Percentiles rank a stretch among this genome's conserved stretches.
phyloP scores from a whole-genome alignment of 2,888 invertebrate genomes.

The Epinotia bilunana region DNA sequence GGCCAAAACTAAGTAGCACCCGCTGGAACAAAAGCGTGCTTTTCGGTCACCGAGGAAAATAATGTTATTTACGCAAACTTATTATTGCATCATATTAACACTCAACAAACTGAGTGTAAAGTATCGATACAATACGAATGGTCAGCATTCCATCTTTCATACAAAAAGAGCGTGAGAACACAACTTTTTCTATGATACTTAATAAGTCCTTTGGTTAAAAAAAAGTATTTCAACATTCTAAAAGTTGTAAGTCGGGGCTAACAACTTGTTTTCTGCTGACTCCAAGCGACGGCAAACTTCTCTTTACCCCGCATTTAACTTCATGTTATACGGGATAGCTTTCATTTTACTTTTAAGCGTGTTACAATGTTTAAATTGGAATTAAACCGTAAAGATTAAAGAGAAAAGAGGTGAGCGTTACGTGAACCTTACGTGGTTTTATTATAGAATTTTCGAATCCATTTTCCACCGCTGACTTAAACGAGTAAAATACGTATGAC shows the following conservation, averaged over 20 bases:
- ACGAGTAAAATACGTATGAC: too few species aligned
- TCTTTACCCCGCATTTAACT: slow-evolving; percentile 41
- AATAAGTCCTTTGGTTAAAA: background rate
- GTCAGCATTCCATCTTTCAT: background rate
- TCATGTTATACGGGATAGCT: slow-evolving; percentile 23
- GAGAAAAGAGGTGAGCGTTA: background rate
- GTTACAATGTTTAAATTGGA: slow-evolving; percentile 1
- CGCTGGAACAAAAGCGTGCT: too few species aligned
- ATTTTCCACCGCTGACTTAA: too few species aligned
- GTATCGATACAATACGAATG: slow-evolving; percentile 12
- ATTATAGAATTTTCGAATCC: too few species aligned
- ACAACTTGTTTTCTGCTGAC: slow-evolving; percentile 35
- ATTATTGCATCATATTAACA: slow-evolving; percentile 12
- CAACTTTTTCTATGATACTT: background rate
- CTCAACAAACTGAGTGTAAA: slow-evolving; percentile 3
- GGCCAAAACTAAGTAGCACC: too few species aligned
- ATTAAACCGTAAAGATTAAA: background rate
- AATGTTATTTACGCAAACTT: background rate
- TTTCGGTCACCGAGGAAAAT: too few species aligned
- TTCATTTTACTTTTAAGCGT: slow-evolving; percentile 30
- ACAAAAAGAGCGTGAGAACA: background rate
- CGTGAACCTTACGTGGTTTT: too few species aligned
- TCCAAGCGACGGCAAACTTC: slow-evolving; percentile 7
- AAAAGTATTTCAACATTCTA: slow-evolving; percentile 28
- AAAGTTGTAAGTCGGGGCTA: slow-evolving; percentile 18